phyloP scores from a whole-genome alignment of 2,888 invertebrate genomes.

The Amphiduros pacificus region DNA sequence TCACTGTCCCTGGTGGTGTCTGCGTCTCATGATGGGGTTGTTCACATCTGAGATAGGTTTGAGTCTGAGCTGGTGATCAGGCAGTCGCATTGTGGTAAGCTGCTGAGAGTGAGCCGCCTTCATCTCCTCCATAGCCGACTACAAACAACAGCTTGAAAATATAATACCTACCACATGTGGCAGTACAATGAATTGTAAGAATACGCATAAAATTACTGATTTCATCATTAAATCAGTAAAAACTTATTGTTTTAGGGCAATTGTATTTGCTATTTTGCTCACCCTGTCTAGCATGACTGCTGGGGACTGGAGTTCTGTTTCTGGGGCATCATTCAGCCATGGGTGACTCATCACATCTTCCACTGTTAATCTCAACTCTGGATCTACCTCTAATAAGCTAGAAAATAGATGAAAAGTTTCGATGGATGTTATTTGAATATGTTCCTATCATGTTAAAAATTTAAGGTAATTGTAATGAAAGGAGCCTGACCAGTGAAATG shows the following conservation, averaged over 20 bases:
- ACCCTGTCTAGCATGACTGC: slow-evolving; percentile 49
- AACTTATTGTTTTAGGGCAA: too few relatives aligned
- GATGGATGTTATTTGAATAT: neutral
- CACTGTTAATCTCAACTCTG: slow-evolving; percentile 41
- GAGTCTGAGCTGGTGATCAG: slow-evolving; percentile 40
- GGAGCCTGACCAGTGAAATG: too few relatives aligned
- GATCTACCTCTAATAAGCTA: slow-evolving; percentile 51
- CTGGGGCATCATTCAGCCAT: slow-evolving; percentile 47
- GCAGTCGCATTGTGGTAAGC: slow-evolving; percentile 43
- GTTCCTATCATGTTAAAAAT: neutral
- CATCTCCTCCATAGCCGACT: slow-evolving; percentile 31
- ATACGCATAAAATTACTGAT: too few relatives aligned
- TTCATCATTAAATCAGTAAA: too few relatives aligned
- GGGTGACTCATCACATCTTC: slow-evolving; percentile 42
- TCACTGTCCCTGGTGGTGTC: slow-evolving; percentile 1
- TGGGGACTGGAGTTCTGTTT: slow-evolving; percentile 46
- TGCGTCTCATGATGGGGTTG: slow-evolving; percentile 42
- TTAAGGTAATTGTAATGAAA: too few relatives aligned
- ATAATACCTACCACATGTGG: too few relatives aligned
- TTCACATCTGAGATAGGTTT: slow-evolving; percentile 43
- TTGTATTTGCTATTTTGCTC: neutral
- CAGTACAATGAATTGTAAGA: neutral
- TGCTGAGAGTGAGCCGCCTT: slow-evolving; percentile 45
- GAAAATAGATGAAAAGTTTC: slow-evolving; percentile 5
- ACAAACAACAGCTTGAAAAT: neutral